These are phyloP conservation scores for Aromia moschata DNA, from an alignment of 2,888 invertebrate genomes.

Conservation along the genomic window DNA sequence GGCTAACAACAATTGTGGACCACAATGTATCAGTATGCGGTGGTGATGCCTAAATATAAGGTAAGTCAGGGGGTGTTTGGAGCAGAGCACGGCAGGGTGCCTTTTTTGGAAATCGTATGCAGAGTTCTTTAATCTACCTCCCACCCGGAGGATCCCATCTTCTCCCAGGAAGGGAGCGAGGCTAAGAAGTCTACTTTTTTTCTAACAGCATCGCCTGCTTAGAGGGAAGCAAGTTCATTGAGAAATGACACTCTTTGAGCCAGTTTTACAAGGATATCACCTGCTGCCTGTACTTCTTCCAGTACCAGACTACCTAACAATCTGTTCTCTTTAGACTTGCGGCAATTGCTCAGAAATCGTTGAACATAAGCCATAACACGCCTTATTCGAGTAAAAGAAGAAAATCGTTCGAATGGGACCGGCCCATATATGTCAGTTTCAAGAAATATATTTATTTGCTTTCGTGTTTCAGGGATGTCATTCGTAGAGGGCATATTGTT, in stretches of 20 bases:
- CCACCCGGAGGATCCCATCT: constrained; percentile 35
- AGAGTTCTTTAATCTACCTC: constrained; percentile 31
- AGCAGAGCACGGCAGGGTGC: constrained; percentile 34
- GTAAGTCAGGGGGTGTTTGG: constrained; percentile 32
- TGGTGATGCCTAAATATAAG: constrained; percentile 28
- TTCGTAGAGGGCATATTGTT: neutral
- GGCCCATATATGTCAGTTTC: neutral
- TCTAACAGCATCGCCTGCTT: neutral
- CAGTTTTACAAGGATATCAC: neutral
- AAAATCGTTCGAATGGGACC: neutral
- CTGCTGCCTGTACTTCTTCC: neutral
- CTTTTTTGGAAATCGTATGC: constrained; percentile 26
- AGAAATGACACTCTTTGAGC: neutral
- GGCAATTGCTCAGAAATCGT: neutral
- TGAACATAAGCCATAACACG: neutral
- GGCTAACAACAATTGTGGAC: constrained; percentile 34
- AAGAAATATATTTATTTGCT: neutral
- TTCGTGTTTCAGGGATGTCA: neutral
- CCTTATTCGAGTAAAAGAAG: neutral
- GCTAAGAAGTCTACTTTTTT: constrained; percentile 12
- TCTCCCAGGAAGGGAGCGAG: constrained; percentile 36
- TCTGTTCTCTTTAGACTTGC: neutral
- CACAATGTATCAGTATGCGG: constrained; percentile 30
- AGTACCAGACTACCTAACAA: neutral
- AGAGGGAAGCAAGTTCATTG: neutral